Percentiles rank a stretch among this genome's conserved stretches.
phyloP scores from a whole-genome alignment of 2,113 vertebrate species.

The Cricetomys ansorgei region DNA sequence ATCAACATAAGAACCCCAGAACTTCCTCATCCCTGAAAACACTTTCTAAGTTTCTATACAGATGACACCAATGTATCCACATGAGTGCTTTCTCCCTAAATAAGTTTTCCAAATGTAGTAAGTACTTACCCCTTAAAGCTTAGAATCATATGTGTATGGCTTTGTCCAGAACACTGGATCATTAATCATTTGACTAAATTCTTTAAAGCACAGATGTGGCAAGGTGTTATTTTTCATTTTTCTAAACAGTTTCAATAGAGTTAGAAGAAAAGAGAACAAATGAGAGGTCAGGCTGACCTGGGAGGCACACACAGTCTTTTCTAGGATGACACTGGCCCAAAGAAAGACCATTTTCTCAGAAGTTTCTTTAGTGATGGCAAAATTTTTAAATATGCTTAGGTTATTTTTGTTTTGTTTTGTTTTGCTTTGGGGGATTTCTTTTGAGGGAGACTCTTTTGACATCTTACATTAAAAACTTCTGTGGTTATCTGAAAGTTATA shows the following conservation, averaged over 20 bases:
- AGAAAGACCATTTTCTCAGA: neutral
- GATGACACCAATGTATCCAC: neutral
- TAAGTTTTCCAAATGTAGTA: neutral
- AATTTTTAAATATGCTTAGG: neutral
- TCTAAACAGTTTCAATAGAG: neutral
- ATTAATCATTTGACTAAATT: neutral
- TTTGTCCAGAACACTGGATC: neutral
- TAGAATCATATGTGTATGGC: neutral
- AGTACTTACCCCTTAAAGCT: constrained; percentile 37
- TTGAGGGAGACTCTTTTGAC: neutral
- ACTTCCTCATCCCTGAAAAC: neutral
- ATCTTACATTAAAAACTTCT: neutral
- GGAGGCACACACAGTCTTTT: neutral
- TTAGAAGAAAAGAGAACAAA: neutral
- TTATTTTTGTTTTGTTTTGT: neutral
- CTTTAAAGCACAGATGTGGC: neutral
- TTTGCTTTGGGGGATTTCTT: neutral
- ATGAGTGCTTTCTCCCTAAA: neutral
- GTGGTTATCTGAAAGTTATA: neutral
- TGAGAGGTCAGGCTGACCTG: neutral
- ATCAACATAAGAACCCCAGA: neutral
- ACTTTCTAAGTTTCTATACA: neutral
- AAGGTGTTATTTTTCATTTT: neutral
- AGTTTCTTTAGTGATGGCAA: neutral
- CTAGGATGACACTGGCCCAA: neutral